Percentiles rank a stretch among this genome's conserved stretches.
These are phyloP conservation scores for Amazona vittata DNA, from an alignment of 2,113 vertebrate species.

Conservation along the genomic window DNA sequence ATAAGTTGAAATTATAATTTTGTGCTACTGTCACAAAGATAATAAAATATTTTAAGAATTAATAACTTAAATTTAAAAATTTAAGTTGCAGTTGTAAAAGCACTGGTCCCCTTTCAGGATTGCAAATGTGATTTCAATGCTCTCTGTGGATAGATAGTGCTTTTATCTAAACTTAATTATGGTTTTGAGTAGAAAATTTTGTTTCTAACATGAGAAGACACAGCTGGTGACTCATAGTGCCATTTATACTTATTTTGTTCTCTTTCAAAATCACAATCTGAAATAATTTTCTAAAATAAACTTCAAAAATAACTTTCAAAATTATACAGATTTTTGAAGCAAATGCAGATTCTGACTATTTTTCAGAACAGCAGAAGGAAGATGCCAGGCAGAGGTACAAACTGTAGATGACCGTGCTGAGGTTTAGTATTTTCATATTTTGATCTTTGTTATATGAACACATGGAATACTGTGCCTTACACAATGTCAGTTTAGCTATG, in stretches of 20 bases:
- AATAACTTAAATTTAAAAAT: not conserved
- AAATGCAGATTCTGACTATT: not conserved
- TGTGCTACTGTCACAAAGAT: not conserved
- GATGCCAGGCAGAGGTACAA: not conserved
- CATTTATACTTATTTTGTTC: not conserved
- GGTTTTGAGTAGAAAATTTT: not conserved
- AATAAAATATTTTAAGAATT: not conserved
- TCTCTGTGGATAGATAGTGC: not conserved
- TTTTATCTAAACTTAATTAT: not conserved
- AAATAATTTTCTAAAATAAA: not conserved
- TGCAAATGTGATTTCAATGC: not conserved
- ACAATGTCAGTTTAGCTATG: not conserved
- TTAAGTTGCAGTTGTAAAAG: not conserved
- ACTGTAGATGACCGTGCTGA: not conserved
- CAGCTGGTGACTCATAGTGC: not conserved
- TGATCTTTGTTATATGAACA: not conserved
- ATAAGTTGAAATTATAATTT: not conserved
- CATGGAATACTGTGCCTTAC: not conserved
- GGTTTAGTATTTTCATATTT: not conserved
- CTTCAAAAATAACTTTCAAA: not conserved
- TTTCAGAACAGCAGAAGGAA: not conserved
- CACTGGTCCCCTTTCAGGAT: not conserved
- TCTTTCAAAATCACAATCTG: not conserved
- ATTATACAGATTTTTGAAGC: not conserved
- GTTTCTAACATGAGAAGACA: not conserved